Evolutionary conservation across 2,797 vertebrate genomes (phyloP), one percentile per base, ranked within the genome.

Genomic region (Cyclura pinguis): DNA sequence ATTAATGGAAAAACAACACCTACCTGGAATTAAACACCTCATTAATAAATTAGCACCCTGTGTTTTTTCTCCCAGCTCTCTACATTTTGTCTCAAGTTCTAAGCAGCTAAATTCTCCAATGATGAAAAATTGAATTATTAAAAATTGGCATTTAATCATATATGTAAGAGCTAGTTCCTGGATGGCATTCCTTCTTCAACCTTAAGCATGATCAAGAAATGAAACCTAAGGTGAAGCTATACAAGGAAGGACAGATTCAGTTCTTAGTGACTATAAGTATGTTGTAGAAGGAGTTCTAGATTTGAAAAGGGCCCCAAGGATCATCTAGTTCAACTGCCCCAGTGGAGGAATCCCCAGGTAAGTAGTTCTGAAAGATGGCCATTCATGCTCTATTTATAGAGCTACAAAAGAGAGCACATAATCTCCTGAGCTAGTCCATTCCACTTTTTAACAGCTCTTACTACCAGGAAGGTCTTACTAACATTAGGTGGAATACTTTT

Each of bases 21-120:
- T 10, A 89, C 47, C n/a, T 32, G 35, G n/a, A 32, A 76, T 55
- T 55, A 94, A 92, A 95, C 90, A 89, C 74, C 74, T 76, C 80
- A 52, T 85, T 69, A 64, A 92, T 87, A 85, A 88, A 90, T 89
- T 88, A 38, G 27, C 80, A 91, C 73, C 42, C 14, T 29, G 32
- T 52, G 76, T 86, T 59, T 93, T 6, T 24, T 91, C 78, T 89
- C 35, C 57, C 42, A 67, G 4, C 42, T 94, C 42, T 94, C 81
- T n/a, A 88, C 80, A 4, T 38, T 35, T 77, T 90, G 5, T 1
- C 20, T 69, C 92, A 47, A 90, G 50, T 57, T 80, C 90, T 57
- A 92, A 91, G 42, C 94, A 91, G 80, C 7, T 29, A 55, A 72
- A 8, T 59, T 52, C 4, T 64, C 42, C 35, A 16, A 35, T 52